Conservation (phyloP, 2,113 vertebrate genomes). For the Passerina amoena region DNA sequence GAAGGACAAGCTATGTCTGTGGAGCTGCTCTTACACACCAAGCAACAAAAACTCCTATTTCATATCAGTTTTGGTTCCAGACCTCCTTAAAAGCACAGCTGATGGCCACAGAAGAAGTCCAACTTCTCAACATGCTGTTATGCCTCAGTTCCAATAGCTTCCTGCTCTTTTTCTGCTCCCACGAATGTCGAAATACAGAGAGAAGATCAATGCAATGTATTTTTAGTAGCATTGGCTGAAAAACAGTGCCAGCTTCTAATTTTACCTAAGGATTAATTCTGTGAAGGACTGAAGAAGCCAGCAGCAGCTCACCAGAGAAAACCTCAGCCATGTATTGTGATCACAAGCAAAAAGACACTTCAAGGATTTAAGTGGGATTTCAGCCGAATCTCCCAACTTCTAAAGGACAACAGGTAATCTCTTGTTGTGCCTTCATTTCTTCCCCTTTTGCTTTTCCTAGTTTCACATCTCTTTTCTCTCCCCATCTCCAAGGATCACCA, state of each 20-base stretch:
- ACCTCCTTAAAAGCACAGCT: not conserved
- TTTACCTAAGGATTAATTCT: slow-evolving; percentile 31
- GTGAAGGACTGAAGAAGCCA: not conserved
- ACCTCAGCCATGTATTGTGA: not conserved
- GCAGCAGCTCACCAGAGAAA: not conserved
- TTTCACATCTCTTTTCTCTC: not conserved
- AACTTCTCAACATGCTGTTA: not conserved
- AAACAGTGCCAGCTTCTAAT: slow-evolving; percentile 32
- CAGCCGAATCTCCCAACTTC: not conserved
- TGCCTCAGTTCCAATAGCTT: not conserved
- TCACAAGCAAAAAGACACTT: not conserved
- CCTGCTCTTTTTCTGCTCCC: not conserved
- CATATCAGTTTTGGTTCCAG: not conserved
- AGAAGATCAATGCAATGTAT: slow-evolving; percentile 21
- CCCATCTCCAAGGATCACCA: not conserved
- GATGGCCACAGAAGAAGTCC: not conserved
- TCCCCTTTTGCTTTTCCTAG: not conserved
- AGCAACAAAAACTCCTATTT: not conserved
- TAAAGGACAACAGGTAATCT: not conserved
- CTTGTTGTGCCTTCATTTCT: not conserved
- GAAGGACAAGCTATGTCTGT: not conserved
- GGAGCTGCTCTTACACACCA: not conserved
- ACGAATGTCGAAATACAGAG: not conserved
- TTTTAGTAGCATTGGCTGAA: slow-evolving; percentile 1
- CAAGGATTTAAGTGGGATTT: not conserved